Base-by-base conservation (phyloP, 2,797 vertebrate genomes). In the Gymnodraco acuticeps region DNA sequence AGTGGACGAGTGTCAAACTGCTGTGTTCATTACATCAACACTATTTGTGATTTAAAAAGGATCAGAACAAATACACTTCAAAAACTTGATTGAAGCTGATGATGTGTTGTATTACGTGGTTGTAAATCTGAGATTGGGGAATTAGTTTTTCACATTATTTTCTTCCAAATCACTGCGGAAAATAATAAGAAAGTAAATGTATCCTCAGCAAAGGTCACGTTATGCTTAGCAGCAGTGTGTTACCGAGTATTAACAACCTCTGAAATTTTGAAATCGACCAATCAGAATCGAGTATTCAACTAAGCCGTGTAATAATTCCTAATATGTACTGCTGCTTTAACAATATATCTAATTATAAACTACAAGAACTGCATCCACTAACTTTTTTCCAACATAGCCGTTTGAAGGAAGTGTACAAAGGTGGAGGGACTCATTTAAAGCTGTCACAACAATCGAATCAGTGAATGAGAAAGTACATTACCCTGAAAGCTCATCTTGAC, bases 361-460 rank as follows among this genome's bases (percentile, higher is more conserved):
- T 48, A 13, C 38, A 60, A 54, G 3, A 48, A 33, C 45, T 41
- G 7, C 10, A 19, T 50, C 23, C 45, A 52, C 33, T 10, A 38
- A 38, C 55, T 3, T 58, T 58, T 2, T 19, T 19, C 54, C 12
- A 1, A 11, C 27, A 50, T 10, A 20, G 5, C 23, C 17, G 6
- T 54, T 47, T 13, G 3, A 12, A 27, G 5, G 31, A 75, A 48
- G 16, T 14, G 8, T 42, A 13, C n/a, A 11, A 56, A 65, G 13
- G 16, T 38, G 47, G 38, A 79, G 47, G 67, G 70, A 62, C 56
- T 72, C 81, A 81, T 77, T 69, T 42, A 64, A 77, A 70, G 55
- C 66, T 62, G 62, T 72, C 66, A 73, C 51, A 69, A 69, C 59
- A 75, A 81, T 82, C 73, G 63, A 64, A 75, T 85, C 59, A 73